These are phyloP conservation scores for Chloebia gouldiae DNA, from an alignment of 2,113 vertebrate genomes.

Conservation along the genomic window DNA sequence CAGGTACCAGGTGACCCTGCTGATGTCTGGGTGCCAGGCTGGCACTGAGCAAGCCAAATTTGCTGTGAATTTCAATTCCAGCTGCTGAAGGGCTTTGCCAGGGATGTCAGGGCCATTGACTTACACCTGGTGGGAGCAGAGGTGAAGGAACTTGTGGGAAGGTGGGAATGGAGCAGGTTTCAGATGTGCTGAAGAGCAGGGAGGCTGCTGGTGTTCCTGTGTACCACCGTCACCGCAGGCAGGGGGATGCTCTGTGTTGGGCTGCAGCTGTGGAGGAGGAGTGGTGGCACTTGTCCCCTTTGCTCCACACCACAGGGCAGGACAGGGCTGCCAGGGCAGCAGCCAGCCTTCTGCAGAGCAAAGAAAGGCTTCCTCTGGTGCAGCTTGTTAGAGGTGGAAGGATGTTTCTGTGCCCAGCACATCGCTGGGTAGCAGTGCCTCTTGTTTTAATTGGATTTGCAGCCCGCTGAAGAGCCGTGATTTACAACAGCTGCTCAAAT, in stretches of 20 bases:
- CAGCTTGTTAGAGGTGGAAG: not conserved
- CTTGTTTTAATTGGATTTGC: conserved; percentile 21
- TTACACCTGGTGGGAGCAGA: not conserved
- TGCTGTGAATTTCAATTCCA: not conserved
- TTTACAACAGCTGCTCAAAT: not conserved
- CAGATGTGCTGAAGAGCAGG: not conserved
- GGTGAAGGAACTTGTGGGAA: not conserved
- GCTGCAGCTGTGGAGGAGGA: not conserved
- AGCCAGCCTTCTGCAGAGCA: not conserved
- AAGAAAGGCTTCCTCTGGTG: not conserved
- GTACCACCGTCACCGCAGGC: accelerated
- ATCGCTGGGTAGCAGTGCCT: not conserved
- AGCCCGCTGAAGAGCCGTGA: not conserved
- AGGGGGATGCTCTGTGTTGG: not conserved
- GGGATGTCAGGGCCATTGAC: accelerated
- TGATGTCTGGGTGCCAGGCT: not conserved
- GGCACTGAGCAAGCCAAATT: not conserved
- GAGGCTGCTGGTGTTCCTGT: not conserved
- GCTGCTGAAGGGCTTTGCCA: not conserved
- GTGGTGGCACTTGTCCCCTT: not conserved
- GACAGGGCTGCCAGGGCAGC: not conserved
- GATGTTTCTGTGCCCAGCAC: not conserved
- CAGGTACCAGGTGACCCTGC: not conserved
- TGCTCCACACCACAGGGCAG: accelerated
- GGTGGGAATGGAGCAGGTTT: not conserved